Evolutionary conservation across 2,797 vertebrate genomes (phyloP), one percentile per base, ranked within the genome.

Genomic region (Rachycentron canadum): DNA sequence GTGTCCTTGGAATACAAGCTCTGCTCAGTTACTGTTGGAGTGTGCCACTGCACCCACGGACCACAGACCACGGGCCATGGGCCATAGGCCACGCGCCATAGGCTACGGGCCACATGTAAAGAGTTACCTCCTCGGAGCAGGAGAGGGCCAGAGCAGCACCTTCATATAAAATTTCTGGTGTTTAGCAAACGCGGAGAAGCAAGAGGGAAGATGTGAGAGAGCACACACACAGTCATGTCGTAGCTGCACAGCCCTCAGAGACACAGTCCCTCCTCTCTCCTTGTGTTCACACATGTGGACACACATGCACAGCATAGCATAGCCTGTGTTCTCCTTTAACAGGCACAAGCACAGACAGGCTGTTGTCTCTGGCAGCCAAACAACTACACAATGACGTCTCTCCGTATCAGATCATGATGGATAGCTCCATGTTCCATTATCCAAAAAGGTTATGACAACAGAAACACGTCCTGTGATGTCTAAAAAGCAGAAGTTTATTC

Each of bases 131-230:
- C 56, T 63, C 36, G 16, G 69, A 67, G 73, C 62, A 72, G 60
- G 75, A 78, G 25, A 65, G 45, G 74, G 68, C 86, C 74, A 63
- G 78, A 79, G 75, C 57, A 69, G 75, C 77, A 82, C 82, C 66
- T 87, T 81, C 73, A 85, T 81, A 88, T 75, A 83, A 88, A 76
- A 83, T 88, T 81, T 85, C 80, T 85, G 36, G 60, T 82, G 86
- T 83, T 85, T 82, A 77, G 83, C 78, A 80, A 91, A 89, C 70
- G 85, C 9, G 26, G 47, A 64, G 60, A 64, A 69, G 67, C 71
- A 86, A 86, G 69, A 72, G 38, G 75, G 76, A 74, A 73, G 67
- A 74, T 32, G 67, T 75, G 71, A 74, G 85, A 84, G 73, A 74
- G 69, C 72, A 64, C n/a, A n/a, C n/a, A n/a, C n/a, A n/a, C 62